Evolutionary conservation across 37 sponge, comb jelly and placozoan genomes (phyloP).

Genomic region (Oopsacas minuta): DNA sequence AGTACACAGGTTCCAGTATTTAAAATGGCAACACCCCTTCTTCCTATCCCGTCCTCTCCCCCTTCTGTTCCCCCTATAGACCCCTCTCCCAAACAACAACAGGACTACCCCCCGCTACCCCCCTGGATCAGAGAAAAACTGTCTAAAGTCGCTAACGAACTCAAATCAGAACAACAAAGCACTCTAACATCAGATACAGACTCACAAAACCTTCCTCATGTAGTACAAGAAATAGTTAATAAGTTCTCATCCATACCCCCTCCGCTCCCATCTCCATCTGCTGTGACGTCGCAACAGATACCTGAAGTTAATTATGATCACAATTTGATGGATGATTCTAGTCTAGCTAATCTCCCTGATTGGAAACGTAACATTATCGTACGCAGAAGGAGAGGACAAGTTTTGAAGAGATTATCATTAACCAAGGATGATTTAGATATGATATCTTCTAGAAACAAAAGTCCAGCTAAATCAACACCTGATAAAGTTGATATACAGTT

Average conservation of each 20-base stretch:
- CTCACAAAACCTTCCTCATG: background rate
- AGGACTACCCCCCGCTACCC: background rate
- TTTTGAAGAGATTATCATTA: background rate
- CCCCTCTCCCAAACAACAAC: background rate
- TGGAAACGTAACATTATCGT: constrained; percentile 2
- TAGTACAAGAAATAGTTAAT: background rate
- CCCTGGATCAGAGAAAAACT: background rate
- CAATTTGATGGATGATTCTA: background rate
- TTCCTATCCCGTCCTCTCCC: background rate
- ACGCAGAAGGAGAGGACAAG: background rate
- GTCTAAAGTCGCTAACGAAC: background rate
- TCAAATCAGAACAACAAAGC: background rate
- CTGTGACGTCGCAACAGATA: background rate
- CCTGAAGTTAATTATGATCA: background rate
- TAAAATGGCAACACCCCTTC: background rate
- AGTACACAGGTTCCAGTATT: background rate
- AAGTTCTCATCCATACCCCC: background rate
- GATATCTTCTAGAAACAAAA: background rate
- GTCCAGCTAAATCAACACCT: background rate
- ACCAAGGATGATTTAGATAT: background rate
- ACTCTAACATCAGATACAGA: background rate
- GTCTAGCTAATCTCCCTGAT: background rate
- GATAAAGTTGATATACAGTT: background rate
- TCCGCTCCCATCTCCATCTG: background rate
- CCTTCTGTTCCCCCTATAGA: background rate